Evolutionary conservation across 2,797 vertebrate species (phyloP).

Genomic region (Erethizon dorsatum): DNA sequence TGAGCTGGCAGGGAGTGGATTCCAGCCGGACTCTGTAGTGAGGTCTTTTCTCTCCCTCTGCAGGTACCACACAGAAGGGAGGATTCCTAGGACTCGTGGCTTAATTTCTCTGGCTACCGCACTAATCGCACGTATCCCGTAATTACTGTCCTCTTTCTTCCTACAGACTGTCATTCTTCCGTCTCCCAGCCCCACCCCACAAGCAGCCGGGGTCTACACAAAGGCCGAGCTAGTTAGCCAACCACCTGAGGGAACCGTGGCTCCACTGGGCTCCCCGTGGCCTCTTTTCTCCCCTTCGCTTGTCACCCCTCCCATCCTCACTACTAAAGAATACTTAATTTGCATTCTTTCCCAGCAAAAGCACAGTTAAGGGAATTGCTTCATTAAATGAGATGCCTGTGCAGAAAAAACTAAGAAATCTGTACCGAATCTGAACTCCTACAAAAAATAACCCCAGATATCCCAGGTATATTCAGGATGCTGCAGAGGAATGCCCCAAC

Average conservation of each 20-base stretch:
- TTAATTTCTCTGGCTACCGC: slow-evolving; percentile 98
- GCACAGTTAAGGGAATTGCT: slow-evolving; percentile 85
- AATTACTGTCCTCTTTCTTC: slow-evolving; percentile 92
- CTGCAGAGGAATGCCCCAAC: background rate
- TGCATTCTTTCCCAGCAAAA: slow-evolving; percentile 91
- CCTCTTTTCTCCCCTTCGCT: slow-evolving; percentile 70
- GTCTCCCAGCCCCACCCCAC: slow-evolving; percentile 89
- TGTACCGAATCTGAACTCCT: slow-evolving; percentile 82
- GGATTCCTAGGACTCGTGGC: slow-evolving; percentile 95
- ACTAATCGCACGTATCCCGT: slow-evolving; percentile 93
- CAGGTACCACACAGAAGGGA: slow-evolving; percentile 93
- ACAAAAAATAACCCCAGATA: slow-evolving; percentile 70
- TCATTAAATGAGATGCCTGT: slow-evolving; percentile 88
- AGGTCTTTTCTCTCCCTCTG: slow-evolving; percentile 92
- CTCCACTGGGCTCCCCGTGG: slow-evolving; percentile 75
- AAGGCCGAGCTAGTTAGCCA: slow-evolving; percentile 89
- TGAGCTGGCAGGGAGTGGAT: slow-evolving; percentile 94
- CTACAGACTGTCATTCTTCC: slow-evolving; percentile 91
- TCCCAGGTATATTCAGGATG: slow-evolving; percentile 73
- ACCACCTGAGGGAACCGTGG: slow-evolving; percentile 90
- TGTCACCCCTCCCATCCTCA: slow-evolving; percentile 74
- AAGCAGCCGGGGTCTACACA: slow-evolving; percentile 90
- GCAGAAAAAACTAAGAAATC: slow-evolving; percentile 86
- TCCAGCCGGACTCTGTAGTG: slow-evolving; percentile 92
- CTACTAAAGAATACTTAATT: slow-evolving; percentile 90